Percentiles rank a stretch among this genome's conserved stretches.
These are phyloP conservation scores for Ophion obscuratus DNA, from an alignment of 2,888 invertebrate species.

Conservation along the genomic window DNA sequence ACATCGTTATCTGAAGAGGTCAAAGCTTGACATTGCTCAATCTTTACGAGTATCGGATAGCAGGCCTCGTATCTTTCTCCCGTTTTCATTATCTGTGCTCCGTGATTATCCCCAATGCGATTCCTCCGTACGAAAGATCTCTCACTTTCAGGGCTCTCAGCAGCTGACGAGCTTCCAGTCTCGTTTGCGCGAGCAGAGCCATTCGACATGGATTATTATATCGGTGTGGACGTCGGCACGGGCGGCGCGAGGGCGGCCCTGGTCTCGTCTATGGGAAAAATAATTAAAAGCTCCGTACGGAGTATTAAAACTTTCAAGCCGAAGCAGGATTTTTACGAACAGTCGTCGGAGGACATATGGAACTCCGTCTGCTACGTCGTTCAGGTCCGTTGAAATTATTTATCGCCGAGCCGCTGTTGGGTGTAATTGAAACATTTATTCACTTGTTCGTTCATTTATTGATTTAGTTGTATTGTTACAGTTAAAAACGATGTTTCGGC, in stretches of 20 bases:
- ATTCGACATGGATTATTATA: conserved; percentile 85
- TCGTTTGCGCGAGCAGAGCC: not conserved
- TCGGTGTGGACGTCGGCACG: conserved; percentile 97
- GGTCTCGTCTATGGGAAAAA: conserved; percentile 89
- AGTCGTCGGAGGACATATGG: conserved; percentile 97
- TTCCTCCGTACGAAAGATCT: conserved; percentile 2
- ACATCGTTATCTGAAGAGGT: conserved; percentile 41
- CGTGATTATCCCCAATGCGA: not conserved
- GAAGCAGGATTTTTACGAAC: conserved; percentile 92
- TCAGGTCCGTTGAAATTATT: conserved; percentile 86
- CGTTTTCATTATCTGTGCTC: conserved; percentile 4
- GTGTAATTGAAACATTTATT: not conserved
- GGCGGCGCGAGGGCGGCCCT: conserved; percentile 95
- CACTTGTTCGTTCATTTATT: not conserved
- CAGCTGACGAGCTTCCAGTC: conserved; percentile 27
- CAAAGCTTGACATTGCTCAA: conserved; percentile 29
- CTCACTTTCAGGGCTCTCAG: conserved; percentile 15
- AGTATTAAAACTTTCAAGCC: conserved; percentile 92
- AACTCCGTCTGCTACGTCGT: conserved; percentile 89
- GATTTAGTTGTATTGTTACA: not conserved
- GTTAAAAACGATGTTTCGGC: no score
- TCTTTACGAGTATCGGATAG: conserved; percentile 24
- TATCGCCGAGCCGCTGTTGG: not conserved
- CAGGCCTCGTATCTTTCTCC: not conserved
- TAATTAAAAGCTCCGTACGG: conserved; percentile 87